Evolutionary conservation across 2,888 invertebrate species (phyloP), one percentile per base, ranked within the genome.

Genomic region (Dyspetes luteomarginatus): DNA sequence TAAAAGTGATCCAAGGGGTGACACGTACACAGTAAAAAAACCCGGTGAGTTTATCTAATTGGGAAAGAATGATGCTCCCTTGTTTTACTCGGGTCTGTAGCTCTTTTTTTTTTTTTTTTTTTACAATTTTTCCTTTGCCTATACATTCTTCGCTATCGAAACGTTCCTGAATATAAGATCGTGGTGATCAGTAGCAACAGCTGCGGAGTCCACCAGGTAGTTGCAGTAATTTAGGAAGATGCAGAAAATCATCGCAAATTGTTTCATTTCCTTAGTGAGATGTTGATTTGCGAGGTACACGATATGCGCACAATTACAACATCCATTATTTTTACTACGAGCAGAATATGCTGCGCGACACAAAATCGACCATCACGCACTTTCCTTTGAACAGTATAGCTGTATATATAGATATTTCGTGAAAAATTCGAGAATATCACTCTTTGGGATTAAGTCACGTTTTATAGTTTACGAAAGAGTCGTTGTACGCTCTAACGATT

Each of bases 301-400:
- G 43, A 43, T n/a, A n/a, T 41, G 62, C 24, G 43, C 15, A 62
- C 41, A n/a, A 62, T 24, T 43, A 24, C 45, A 41, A 19, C 52
- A 55, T 19, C 36, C 50, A 50, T 67, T 17, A 36, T 36, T 52
- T 41, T 26, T 24, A 68, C 24, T 3, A n/a, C 48, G 48, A 36
- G 15, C n/a, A 7, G 12, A 30, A 62, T 45, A 48, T 7, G 30
- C 48, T 17, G 69, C 62, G 69, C 69, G 69, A 69, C 28, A 52
- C 50, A 43, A 1, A 58, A 69, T 76, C 76, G 55, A 43, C 52
- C 76, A 24, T 52, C 36, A 76, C 69, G 62, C 69, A 69, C 41
- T 43, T 52, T 41, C 43, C 19, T 55, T 12, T 68, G 52, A 3
- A 36, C 24, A 67, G 58, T 28, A 9, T 45, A 24, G 9, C 17